phyloP scores from a whole-genome alignment of 2,888 invertebrate genomes.

The Platypus cylindrus region DNA sequence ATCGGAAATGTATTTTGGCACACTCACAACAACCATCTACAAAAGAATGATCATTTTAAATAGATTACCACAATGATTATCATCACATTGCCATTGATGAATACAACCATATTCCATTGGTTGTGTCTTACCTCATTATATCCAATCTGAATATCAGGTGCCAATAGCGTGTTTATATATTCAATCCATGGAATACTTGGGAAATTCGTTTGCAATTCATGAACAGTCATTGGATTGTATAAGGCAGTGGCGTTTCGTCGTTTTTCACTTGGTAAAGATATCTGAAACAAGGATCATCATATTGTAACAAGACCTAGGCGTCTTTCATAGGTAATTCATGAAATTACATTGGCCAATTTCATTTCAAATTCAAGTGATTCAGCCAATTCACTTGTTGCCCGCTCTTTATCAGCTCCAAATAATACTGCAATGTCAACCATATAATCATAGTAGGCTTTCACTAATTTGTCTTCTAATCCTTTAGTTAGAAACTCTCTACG shows the following conservation, averaged over 20 bases:
- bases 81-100: not conserved
- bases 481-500: conserved; percentile 77
- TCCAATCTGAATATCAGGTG: conserved; percentile 46
- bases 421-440: conserved; percentile 80
- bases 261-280: conserved; percentile 77
- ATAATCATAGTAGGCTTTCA: conserved; percentile 74
- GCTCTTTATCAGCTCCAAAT: conserved; percentile 62
- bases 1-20: conserved; percentile 64
- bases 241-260: conserved; percentile 78
- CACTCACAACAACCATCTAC: conserved; percentile 61
- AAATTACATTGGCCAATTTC: conserved; percentile 73
- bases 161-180: conserved; percentile 71
- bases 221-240: conserved; percentile 86
- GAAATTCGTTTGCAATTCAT: conserved; percentile 60
- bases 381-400: conserved; percentile 57
- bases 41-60: conserved; percentile 2
- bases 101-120: too few species aligned
- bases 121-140: conserved; percentile 48
- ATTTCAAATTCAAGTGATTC: conserved; percentile 83
- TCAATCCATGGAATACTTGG: conserved; percentile 68
- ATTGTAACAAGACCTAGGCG: not conserved
- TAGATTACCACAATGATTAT: not conserved
- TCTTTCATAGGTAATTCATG: not conserved
- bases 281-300: conserved; percentile 37
- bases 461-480: conserved; percentile 69